Conservation (phyloP, 2,888 invertebrate genomes). For the Xanthia icteritia region DNA sequence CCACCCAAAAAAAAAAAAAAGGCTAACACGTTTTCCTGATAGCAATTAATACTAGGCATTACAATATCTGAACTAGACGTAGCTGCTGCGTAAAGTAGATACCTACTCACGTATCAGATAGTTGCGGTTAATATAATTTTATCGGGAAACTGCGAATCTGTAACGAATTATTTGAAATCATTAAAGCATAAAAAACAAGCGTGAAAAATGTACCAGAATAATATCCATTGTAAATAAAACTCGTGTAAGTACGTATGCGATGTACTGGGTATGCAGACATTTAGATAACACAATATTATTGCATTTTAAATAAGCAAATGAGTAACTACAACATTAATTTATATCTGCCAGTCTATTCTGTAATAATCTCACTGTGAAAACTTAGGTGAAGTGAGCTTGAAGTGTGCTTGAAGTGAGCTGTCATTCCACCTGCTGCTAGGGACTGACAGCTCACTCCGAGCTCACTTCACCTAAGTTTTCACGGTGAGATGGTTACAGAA, state of each 20-base stretch:
- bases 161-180: slow-evolving; percentile 67
- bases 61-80: not conserved
- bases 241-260: slow-evolving; percentile 50
- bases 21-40: not conserved
- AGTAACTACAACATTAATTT: not conserved
- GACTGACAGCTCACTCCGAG: too few relatives aligned
- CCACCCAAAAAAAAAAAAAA: too few relatives aligned
- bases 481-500: too few relatives aligned
- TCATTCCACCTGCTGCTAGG: too few relatives aligned
- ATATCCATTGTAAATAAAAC: slow-evolving; percentile 63
- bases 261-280: not conserved
- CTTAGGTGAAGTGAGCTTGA: too few relatives aligned
- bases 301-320: not conserved
- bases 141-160: slow-evolving; percentile 59
- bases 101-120: slow-evolving; percentile 44
- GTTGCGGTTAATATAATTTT: slow-evolving; percentile 65
- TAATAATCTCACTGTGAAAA: too few relatives aligned
- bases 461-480: too few relatives aligned
- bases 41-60: not conserved
- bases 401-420: too few relatives aligned
- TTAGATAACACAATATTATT: not conserved
- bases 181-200: slow-evolving; percentile 67
- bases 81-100: slow-evolving; percentile 38
- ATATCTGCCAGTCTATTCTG: too few relatives aligned
- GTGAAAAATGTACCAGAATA: slow-evolving; percentile 58